Percentiles rank a stretch among this genome's conserved stretches.
Evolutionary conservation across 1,140 invertebrate species (phyloP).

Genomic region (Neodiprion pinetum): DNA sequence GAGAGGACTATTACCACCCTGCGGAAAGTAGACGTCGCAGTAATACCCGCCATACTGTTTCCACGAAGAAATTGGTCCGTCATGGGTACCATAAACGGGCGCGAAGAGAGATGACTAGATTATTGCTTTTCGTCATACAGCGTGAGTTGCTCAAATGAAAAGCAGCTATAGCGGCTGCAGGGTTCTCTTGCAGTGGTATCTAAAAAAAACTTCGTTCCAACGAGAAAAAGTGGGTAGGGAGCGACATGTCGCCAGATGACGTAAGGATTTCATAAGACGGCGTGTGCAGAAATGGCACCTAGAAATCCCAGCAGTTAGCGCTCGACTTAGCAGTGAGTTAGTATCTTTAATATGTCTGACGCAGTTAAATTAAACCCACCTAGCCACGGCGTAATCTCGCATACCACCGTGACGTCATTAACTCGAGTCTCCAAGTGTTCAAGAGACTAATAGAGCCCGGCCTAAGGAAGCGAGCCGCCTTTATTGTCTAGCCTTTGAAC

Average conservation of each 20-base stretch:
- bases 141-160: too few species aligned
- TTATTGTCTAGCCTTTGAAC: too few species aligned
- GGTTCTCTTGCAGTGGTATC: too few species aligned
- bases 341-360: constrained; percentile 1
- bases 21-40: neutral
- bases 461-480: too few species aligned
- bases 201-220: too few species aligned
- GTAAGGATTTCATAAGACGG: neutral
- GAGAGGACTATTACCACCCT: neutral
- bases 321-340: neutral
- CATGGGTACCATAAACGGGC: neutral
- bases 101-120: neutral
- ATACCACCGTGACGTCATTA: neutral
- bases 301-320: neutral
- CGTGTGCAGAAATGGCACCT: neutral
- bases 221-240: neutral
- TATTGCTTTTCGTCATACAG: neutral
- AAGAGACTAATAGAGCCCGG: neutral
- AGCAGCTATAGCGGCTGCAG: too few species aligned
- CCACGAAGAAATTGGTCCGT: neutral
- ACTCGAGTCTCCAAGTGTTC: constrained; percentile 1
- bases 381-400: neutral
- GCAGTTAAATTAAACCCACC: neutral
- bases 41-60: neutral
- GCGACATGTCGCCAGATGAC: neutral